A percentile compares a stretch with the other conserved stretches of the same genome.
These are phyloP conservation scores for Cydia strobilella DNA, from an alignment of 1,140 invertebrate species.

Conservation along the genomic window DNA sequence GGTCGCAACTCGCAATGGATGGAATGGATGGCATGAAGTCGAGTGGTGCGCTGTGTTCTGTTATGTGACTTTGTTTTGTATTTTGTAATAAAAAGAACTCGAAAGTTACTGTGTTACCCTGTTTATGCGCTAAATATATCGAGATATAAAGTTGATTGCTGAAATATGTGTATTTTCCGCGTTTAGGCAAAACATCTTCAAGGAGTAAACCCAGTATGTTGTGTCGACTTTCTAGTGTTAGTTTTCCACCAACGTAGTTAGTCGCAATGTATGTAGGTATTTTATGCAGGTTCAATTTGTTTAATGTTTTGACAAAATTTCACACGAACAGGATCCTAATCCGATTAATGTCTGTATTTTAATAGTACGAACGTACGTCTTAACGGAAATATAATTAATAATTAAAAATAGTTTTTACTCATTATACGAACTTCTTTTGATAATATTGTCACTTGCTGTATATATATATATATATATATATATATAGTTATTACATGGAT, in stretches of 20 bases:
- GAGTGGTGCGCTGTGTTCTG: conserved; percentile 29
- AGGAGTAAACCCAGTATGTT: conserved; percentile 22
- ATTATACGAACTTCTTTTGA: not conserved
- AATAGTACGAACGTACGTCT: not conserved
- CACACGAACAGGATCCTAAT: not conserved
- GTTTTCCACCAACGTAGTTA: conserved; percentile 31
- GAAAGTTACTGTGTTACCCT: conserved; percentile 24
- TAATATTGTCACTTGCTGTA: conserved; percentile 4
- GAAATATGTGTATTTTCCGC: not conserved
- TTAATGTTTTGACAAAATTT: not conserved
- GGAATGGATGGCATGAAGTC: conserved; percentile 29
- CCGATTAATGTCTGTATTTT: not conserved
- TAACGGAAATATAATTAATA: not conserved
- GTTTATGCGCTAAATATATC: conserved; percentile 2
- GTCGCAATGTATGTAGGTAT: conserved; percentile 22
- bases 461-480: conserved; percentile 12
- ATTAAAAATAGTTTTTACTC: conserved; percentile 22
- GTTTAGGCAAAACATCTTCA: not conserved
- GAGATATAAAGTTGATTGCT: not conserved
- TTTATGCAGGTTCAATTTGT: conserved; percentile 25
- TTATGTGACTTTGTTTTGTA: conserved; percentile 32
- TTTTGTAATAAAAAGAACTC: conserved; percentile 29
- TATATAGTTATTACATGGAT: not conserved
- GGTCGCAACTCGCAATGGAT: conserved; percentile 29
- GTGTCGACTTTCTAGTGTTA: conserved; percentile 32